Conservation (phyloP, 1,140 invertebrate species). For the Thrips palmi region DNA sequence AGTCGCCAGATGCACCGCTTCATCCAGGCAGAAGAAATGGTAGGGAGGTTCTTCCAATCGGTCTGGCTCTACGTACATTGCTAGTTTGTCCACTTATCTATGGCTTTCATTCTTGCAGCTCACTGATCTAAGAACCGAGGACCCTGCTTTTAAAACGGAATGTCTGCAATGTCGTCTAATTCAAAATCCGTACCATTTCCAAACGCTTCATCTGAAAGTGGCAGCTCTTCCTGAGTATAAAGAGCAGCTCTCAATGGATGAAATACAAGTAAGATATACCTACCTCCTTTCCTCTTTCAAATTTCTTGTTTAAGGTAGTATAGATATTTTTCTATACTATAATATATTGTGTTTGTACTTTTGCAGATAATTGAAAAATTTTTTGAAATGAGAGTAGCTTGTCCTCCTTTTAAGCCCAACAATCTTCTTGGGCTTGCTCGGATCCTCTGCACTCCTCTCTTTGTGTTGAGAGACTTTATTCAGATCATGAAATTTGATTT, state of each 20-base stretch:
- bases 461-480: slow-evolving; percentile 79
- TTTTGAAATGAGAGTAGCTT: slow-evolving; percentile 73
- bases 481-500: slow-evolving; percentile 73
- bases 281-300: too few relatives aligned
- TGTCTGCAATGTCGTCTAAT: slow-evolving; percentile 66
- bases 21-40: slow-evolving; percentile 58
- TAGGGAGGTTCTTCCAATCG: too few relatives aligned
- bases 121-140: slow-evolving; percentile 46
- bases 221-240: slow-evolving; percentile 63
- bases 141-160: slow-evolving; percentile 78
- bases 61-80: too few relatives aligned
- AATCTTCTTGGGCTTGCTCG: slow-evolving; percentile 64
- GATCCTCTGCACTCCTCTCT: slow-evolving; percentile 49
- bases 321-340: too few relatives aligned
- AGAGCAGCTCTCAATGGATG: slow-evolving; percentile 71
- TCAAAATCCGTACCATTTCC: slow-evolving; percentile 68
- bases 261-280: slow-evolving; percentile 62
- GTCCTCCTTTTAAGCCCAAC: slow-evolving; percentile 76
- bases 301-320: too few relatives aligned
- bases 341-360: too few relatives aligned
- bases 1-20: slow-evolving; percentile 66
- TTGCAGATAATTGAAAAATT: slow-evolving; percentile 90
- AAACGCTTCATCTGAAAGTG: slow-evolving; percentile 79
- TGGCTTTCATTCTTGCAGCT: slow-evolving; percentile 34
- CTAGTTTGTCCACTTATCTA: too few relatives aligned